Evolutionary conservation across 35 echinoderm and acorn worm species (phyloP).

Genomic region (Apostichopus parvimensis): DNA sequence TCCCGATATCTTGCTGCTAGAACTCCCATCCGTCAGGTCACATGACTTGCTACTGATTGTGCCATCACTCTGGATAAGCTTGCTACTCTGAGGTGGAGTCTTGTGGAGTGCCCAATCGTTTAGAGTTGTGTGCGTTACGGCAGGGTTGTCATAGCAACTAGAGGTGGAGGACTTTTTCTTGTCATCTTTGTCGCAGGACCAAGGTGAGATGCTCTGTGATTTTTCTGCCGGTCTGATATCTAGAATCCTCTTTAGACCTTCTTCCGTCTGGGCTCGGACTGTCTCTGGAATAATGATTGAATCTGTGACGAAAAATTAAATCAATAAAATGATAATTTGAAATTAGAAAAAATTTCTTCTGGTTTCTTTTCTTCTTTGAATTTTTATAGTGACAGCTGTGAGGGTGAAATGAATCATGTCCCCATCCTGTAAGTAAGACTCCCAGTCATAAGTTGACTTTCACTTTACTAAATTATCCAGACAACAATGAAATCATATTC

Average conservation of each 20-base stretch:
- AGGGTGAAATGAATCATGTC: no score
- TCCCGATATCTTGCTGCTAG: neutral
- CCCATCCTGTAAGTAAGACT: no score
- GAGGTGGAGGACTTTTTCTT: neutral
- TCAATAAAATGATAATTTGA: no score
- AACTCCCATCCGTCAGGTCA: neutral
- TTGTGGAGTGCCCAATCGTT: neutral
- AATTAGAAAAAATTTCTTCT: no score
- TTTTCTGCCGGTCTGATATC: neutral
- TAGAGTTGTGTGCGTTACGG: neutral
- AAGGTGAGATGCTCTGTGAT: neutral
- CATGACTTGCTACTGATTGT: neutral
- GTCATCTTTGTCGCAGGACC: neutral
- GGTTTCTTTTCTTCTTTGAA: no score
- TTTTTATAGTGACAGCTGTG: no score
- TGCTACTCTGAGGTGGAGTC: neutral
- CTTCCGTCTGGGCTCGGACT: neutral
- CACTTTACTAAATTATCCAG: no score
- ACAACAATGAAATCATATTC: no score
- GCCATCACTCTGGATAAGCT: neutral
- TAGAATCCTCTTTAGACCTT: slow-evolving; percentile 10
- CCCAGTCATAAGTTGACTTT: no score
- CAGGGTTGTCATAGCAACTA: neutral
- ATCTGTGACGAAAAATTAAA: slow-evolving; percentile 4
- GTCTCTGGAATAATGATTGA: slow-evolving; percentile 13